Base-by-base conservation (phyloP, 2,113 vertebrate species). In the Carassius carassius region DNA sequence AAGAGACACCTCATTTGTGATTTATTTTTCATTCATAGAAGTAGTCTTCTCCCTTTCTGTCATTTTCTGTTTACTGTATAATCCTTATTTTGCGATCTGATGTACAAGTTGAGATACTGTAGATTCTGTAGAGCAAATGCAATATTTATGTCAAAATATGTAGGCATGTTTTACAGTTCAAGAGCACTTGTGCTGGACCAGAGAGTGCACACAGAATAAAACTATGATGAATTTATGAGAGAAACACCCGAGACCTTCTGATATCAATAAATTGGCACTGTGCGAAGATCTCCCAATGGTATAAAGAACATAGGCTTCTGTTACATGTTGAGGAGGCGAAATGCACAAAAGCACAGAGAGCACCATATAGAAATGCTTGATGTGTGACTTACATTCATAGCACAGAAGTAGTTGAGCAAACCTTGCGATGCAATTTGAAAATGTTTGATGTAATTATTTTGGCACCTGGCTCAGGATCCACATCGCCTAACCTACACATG, bases 191-290 rank as follows among this genome's bases (percentile, higher is more conserved):
- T 62, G 82, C 74, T 83, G 78, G 82, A 83, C 84, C 74, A 65
- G 82, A 74, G 2, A 73, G 84, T 83, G 83, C 70, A 60, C 49
- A 84, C 82, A 67, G 51, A 81, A 83, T 63, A 72, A 56, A 47
- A 51, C 84, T 74, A 84, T 87, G 84, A 89, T 87, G 62, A 78
- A 87, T 89, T 89, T 87, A 80, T 89, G 86, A 87, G 83, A 54
- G 75, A 37, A 79, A 75, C 85, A 87, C 87, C 84, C 23, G 37
- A 84, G 81, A 83, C 73, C 62, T 54, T 78, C 62, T 89, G 83
- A 73, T 76, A 80, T 89, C 80, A 89, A 78, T 81, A 80, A 89
- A 81, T 70, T 73, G 54, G 5, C 62, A n/a, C 75, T 79, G 41
- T 35, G 72, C 79, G 62, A 54, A 77, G 10, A 80, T 74, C 65